Percentiles rank a stretch among this genome's conserved stretches.
These are phyloP conservation scores for Diphyllodes magnificus DNA, from an alignment of 2,113 vertebrate species.

Conservation along the genomic window DNA sequence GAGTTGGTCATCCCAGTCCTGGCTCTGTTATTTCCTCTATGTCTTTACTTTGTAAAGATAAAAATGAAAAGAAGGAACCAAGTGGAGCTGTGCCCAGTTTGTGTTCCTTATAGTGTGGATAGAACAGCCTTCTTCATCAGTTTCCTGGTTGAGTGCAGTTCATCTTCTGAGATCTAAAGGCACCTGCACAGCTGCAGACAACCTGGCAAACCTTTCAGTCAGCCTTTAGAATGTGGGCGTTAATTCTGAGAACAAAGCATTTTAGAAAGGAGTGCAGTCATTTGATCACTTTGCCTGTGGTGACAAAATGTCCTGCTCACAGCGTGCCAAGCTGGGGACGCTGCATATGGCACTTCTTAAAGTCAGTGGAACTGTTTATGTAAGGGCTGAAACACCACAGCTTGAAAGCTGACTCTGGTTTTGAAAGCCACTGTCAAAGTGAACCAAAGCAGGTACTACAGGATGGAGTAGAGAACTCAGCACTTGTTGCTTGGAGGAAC, in stretches of 20 bases:
- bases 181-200: neutral
- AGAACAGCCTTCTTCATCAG: neutral
- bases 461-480: neutral
- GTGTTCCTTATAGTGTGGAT: neutral
- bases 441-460: neutral
- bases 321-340: fast-evolving
- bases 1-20: neutral
- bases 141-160: neutral
- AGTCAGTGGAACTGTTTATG: neutral
- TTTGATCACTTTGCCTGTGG: neutral
- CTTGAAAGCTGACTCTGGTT: neutral
- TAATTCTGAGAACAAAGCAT: neutral
- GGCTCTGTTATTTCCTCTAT: neutral
- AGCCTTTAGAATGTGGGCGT: neutral
- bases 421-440: neutral
- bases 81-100: neutral
- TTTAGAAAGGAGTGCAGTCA: neutral
- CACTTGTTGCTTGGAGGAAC: neutral
- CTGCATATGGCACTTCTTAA: neutral
- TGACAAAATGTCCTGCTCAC: neutral
- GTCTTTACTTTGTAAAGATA: neutral
- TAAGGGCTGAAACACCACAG: neutral
- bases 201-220: neutral
- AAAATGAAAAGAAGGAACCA: neutral
- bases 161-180: neutral